Conservation (phyloP, 1,140 invertebrate species). For the Zaprionus camerounensis region DNA sequence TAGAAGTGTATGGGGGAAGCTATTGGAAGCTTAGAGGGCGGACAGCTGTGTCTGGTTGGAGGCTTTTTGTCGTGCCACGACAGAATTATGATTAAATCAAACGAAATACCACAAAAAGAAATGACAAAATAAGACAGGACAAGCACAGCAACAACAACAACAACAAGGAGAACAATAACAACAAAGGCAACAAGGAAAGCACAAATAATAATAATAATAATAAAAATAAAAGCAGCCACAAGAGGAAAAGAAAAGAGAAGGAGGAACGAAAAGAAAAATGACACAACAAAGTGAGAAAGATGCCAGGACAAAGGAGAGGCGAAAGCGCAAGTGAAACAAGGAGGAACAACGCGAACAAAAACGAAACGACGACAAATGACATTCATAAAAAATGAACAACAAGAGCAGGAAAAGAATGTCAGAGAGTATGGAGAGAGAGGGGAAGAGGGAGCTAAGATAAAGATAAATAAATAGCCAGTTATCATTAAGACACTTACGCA, state of each 20-base stretch:
- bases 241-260: neutral
- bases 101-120: conserved; percentile 31
- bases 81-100: conserved; percentile 60
- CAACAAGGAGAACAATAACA: conserved; percentile 4
- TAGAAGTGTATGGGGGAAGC: neutral
- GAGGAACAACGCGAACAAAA: neutral
- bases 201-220: conserved; percentile 28
- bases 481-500: conserved; percentile 36
- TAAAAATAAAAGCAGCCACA: conserved; percentile 14
- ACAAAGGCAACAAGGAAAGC: neutral
- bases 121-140: conserved; percentile 17
- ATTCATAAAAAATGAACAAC: conserved; percentile 44
- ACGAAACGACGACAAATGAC: conserved; percentile 27
- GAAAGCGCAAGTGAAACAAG: conserved; percentile 23
- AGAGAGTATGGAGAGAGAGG: neutral
- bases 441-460: conserved; percentile 7
- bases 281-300: conserved; percentile 27
- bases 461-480: conserved; percentile 38
- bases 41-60: conserved; percentile 12
- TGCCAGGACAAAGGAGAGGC: conserved; percentile 24
- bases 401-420: conserved; percentile 3
- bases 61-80: conserved; percentile 33
- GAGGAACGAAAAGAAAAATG: conserved; percentile 23
- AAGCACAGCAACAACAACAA: conserved; percentile 17
- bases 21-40: neutral